phyloP scores from a whole-genome alignment of 2,113 vertebrate species.

The Percopsis transmontana region DNA sequence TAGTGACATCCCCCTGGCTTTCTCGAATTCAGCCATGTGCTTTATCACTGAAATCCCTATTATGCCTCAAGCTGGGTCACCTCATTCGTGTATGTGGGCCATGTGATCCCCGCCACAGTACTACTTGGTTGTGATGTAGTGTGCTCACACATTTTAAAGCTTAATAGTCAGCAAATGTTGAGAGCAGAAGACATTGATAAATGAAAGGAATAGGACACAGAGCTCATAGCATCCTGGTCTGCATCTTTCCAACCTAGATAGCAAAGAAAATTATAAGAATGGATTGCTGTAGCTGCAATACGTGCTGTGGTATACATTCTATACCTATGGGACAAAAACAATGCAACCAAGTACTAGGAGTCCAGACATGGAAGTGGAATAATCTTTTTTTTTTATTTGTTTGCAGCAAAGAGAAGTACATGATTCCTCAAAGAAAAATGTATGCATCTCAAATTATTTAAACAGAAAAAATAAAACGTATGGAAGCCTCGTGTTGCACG shows the following conservation, averaged over 20 bases:
- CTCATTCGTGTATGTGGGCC: constrained; percentile 58
- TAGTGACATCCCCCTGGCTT: not conserved
- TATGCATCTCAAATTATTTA: constrained; percentile 42
- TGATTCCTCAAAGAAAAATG: constrained; percentile 54
- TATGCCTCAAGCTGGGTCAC: constrained; percentile 47
- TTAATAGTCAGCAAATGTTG: constrained; percentile 65
- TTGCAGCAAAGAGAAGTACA: constrained; percentile 59
- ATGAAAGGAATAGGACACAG: constrained; percentile 41
- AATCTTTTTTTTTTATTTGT: constrained; percentile 58
- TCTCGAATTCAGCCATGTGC: not conserved
- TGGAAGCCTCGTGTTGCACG: constrained; percentile 59
- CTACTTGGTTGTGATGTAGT: constrained; percentile 59
- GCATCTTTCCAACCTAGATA: constrained; percentile 44
- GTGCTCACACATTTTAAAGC: constrained; percentile 53
- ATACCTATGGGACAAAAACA: not conserved
- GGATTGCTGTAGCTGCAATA: not conserved
- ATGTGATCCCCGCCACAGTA: constrained; percentile 8
- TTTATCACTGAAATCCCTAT: constrained; percentile 22
- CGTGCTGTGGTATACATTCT: not conserved
- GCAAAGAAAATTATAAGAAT: not conserved
- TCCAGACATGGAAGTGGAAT: constrained; percentile 10
- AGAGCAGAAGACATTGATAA: constrained; percentile 62
- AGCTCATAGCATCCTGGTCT: constrained; percentile 17
- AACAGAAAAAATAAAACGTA: constrained; percentile 51
- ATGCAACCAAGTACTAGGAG: not conserved